Percentiles rank a stretch among this genome's conserved stretches.
These are phyloP conservation scores for Prunella strophiata DNA, from an alignment of 2,797 vertebrate species.

Conservation along the genomic window DNA sequence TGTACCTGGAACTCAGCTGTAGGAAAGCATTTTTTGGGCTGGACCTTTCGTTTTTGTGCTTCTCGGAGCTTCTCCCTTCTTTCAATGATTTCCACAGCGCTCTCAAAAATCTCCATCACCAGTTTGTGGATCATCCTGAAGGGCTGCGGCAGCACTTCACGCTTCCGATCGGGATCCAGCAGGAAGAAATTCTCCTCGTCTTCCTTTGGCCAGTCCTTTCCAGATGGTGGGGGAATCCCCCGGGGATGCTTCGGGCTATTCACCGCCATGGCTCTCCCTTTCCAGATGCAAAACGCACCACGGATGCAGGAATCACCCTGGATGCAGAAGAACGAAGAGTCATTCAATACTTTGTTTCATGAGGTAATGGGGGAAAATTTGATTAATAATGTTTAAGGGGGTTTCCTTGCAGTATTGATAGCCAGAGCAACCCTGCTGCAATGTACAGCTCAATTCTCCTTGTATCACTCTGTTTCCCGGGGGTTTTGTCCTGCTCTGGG, in stretches of 20 bases:
- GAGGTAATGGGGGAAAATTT: background rate
- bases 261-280: constrained; percentile 31
- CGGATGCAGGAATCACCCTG: background rate
- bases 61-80: constrained; percentile 42
- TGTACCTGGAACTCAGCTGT: constrained; percentile 73
- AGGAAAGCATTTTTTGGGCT: constrained; percentile 58
- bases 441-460: background rate
- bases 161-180: constrained; percentile 54
- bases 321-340: background rate
- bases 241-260: constrained; percentile 12
- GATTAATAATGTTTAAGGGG: background rate
- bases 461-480: no score
- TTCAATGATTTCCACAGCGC: constrained; percentile 74
- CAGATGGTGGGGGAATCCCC: constrained; percentile 71
- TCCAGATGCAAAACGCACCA: background rate
- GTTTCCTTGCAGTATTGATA: background rate
- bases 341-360: background rate
- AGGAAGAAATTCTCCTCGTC: constrained; percentile 64
- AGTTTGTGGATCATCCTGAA: constrained; percentile 78
- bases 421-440: background rate
- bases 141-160: constrained; percentile 77
- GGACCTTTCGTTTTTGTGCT: constrained; percentile 10
- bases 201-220: constrained; percentile 72
- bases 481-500: background rate
- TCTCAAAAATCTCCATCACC: constrained; percentile 71